Base-by-base conservation (phyloP, 1,140 invertebrate genomes). In the Drosophila sp. region DNA sequence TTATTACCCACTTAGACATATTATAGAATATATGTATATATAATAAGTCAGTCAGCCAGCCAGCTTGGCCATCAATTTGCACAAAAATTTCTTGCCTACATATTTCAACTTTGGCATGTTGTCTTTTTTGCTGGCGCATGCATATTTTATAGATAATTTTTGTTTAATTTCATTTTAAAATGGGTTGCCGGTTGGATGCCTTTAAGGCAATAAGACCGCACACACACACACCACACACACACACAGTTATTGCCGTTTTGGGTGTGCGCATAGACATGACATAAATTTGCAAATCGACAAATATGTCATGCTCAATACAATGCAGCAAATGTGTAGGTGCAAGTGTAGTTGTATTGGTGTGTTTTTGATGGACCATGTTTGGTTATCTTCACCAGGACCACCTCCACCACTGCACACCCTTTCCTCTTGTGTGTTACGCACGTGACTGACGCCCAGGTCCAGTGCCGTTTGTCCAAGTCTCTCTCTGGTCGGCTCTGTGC, bases 281-380 rank as follows among this genome's bases (percentile, higher is more conserved):
- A 87, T 87, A 82, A 87, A 87, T 87, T 87, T 87, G 83, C 76
- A 87, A 87, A 83, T 87, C 83, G 83, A 87, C 83, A 87, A 87
- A 87, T 86, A 86, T 87, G 82, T 86, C 82, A 79, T 82, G 75
- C 76, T 79, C 83, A 79, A 86, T 87, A 79, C 83, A 81, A 85
- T 81, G 82, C 80, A 72, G 65, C 65, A 70, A 79, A 72, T 61
- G 35, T 60, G 50, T 64, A 33, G 40, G 61, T 55, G 75, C 25
- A 44, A 41, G 32, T 64, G 55, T 66, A 72, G 79, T 47, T 73
- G 69, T 71, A 73, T 87, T 82, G 83, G 83, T 87, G 83, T 87
- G 83, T 80, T 76, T 87, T 80, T 87, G 83, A 87, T 87, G 83
- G 83, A 80, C 83, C 87, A 87, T 87, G 83, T 87, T 87, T 87